Conservation (phyloP, 2,113 vertebrate genomes). For the Anguilla rostrata region DNA sequence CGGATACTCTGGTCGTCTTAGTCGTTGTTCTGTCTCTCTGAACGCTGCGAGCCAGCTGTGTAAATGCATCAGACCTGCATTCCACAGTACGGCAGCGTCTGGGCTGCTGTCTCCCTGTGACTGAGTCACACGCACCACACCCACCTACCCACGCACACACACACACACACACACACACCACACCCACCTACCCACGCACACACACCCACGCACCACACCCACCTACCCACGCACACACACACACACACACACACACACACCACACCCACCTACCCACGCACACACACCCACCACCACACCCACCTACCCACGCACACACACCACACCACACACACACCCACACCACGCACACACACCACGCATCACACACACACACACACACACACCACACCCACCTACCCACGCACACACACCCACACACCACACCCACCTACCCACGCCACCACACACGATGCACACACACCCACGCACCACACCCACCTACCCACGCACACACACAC, state of each 20-base stretch:
- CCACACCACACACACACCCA: background rate
- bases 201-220: too few species aligned
- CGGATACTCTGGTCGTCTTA: slow-evolving; percentile 7
- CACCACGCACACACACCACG: too few species aligned
- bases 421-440: too few species aligned
- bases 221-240: too few species aligned
- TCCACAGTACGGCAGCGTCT: background rate
- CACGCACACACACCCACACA: too few species aligned
- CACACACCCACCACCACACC: slow-evolving; percentile 16
- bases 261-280: too few species aligned
- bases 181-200: too few species aligned
- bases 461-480: background rate
- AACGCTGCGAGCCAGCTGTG: background rate
- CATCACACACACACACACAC: too few species aligned
- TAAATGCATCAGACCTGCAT: background rate
- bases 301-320: slow-evolving; percentile 40
- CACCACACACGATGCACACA: background rate
- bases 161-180: slow-evolving; percentile 34
- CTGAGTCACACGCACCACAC: slow-evolving; percentile 9
- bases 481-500: too few species aligned
- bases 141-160: slow-evolving; percentile 40
- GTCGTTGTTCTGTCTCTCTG: background rate
- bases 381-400: too few species aligned
- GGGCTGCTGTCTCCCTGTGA: background rate
- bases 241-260: background rate